These are phyloP conservation scores for Cerastis rubricosa DNA, from an alignment of 2,888 invertebrate species.

Conservation along the genomic window DNA sequence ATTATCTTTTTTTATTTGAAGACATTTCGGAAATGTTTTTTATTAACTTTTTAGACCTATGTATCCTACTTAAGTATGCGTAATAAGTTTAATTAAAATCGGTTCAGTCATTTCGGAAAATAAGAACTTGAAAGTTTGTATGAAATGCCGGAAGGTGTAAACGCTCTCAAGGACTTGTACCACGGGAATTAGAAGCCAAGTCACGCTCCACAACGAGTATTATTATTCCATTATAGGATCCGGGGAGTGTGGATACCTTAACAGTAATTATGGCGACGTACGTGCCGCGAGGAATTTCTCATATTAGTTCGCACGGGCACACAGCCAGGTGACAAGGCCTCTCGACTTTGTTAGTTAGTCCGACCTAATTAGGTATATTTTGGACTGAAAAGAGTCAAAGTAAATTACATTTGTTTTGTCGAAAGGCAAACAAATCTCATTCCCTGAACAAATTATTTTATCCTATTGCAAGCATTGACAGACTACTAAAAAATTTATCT, in stretches of 20 bases:
- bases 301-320: slow-evolving; percentile 38
- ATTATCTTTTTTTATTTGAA: too few species aligned
- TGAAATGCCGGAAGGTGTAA: too few species aligned
- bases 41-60: too few species aligned
- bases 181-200: slow-evolving; percentile 73
- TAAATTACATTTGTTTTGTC: background rate
- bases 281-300: slow-evolving; percentile 63
- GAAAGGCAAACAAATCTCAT: slow-evolving; percentile 2
- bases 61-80: too few species aligned
- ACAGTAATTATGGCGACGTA: slow-evolving; percentile 74
- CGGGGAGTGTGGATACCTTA: slow-evolving; percentile 73
- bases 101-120: too few species aligned
- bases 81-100: too few species aligned
- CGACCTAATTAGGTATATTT: background rate
- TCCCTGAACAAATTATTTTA: background rate
- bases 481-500: background rate
- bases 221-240: slow-evolving; percentile 83
- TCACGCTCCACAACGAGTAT: slow-evolving; percentile 79
- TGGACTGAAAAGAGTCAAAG: background rate
- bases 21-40: too few species aligned
- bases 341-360: background rate
- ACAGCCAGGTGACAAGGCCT: slow-evolving; percentile 17
- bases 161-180: slow-evolving; percentile 39
- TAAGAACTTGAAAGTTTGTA: too few species aligned
- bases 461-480: background rate